Base-by-base conservation (phyloP, 2,797 vertebrate species). In the Vireo griseus region DNA sequence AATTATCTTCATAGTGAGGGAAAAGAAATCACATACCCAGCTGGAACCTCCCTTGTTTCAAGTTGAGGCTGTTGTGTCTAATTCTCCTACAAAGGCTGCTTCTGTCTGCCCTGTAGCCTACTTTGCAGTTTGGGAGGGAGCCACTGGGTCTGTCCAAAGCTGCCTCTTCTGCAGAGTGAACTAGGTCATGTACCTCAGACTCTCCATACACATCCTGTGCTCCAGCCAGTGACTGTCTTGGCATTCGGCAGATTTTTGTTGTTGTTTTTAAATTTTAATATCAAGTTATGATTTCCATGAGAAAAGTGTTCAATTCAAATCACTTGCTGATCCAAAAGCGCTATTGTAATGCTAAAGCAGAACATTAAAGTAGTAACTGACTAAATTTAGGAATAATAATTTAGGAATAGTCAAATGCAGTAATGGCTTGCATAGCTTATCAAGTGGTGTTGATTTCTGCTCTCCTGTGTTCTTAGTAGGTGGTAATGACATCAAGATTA, bases 401-500 rank as follows among this genome's bases (percentile, higher is more conserved):
- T 62, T 62, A 74, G 52, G 33, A 66, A 10, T 18, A 75, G n/a
- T 67, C 78, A 72, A 72, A 47, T 74, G 22, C 52, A 71, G 17
- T 57, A 48, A 6, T 50, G 35, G 7, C 16, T 74, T 73, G n/a
- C 33, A 4, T 5, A 54, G 33, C 31, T 69, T 5, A 8, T 75
- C 26, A 67, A 6, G 37, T 51, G 17, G 4, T 52, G 17, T n/a
- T 86, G n/a, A 82, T 79, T 82, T 77, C 35, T 7, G 1, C 67
- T 6, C n/a, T 83, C 50, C 58, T 37, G 17, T 94, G 31, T 74
- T 86, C 88, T 66, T 71, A 92, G 93, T 95, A 98, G 99, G 98
- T 13, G 97, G 97, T 3, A 98, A 98, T n/a, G 99, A 99, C 85
- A 99, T 99, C 94, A 99, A 99, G 97, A 99, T 99, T 87, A 99